Conservation (phyloP, 2,113 vertebrate species). For the Climacteris rufus region DNA sequence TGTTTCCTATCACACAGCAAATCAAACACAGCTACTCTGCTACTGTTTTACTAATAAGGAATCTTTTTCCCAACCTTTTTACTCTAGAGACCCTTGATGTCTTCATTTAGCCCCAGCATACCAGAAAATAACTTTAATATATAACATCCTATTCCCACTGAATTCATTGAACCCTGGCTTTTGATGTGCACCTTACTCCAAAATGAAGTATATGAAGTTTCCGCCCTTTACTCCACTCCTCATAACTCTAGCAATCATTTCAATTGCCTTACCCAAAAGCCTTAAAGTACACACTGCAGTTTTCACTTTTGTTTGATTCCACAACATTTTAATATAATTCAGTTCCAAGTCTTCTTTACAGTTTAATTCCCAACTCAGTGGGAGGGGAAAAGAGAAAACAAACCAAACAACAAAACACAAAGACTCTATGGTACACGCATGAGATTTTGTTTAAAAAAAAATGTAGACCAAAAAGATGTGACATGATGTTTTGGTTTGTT, state of each 20-base stretch:
- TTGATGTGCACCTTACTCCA: not conserved
- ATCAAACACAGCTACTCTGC: not conserved
- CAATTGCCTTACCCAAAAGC: not conserved
- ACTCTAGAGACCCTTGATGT: not conserved
- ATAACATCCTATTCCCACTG: not conserved
- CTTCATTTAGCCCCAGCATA: not conserved
- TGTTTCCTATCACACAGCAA: not conserved
- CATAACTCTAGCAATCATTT: not conserved
- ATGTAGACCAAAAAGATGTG: not conserved
- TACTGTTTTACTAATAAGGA: not conserved
- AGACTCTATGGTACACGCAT: not conserved
- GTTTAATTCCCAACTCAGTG: not conserved
- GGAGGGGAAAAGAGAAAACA: rapidly evolving
- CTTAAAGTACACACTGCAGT: not conserved
- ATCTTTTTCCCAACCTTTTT: not conserved
- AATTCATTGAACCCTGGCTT: not conserved
- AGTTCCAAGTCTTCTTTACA: not conserved
- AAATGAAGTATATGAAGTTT: not conserved
- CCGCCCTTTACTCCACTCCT: not conserved
- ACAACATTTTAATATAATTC: not conserved
- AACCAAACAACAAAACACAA: not conserved
- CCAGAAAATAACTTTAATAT: not conserved
- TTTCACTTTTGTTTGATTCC: not conserved
- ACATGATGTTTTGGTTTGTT: not conserved
- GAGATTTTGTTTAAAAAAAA: not conserved